phyloP scores from a whole-genome alignment of 2,797 vertebrate genomes.

The Mormyrops boulengeri region DNA sequence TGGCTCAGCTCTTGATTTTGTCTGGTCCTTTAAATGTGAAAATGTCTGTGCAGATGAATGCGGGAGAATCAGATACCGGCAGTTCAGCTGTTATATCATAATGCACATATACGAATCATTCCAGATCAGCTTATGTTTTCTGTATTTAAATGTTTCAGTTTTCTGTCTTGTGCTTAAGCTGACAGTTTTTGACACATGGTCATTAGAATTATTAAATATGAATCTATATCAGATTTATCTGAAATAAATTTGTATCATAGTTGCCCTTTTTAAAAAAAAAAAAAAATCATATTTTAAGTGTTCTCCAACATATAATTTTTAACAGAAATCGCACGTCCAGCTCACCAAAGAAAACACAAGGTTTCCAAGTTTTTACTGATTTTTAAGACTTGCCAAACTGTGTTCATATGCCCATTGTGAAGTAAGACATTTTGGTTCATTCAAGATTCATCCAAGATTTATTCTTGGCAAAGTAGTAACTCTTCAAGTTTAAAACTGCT shows the following conservation, averaged over 20 bases:
- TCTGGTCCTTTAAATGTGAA: not conserved
- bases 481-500: not conserved
- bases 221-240: not conserved
- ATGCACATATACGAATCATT: not conserved
- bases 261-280: not conserved
- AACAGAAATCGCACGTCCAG: not conserved
- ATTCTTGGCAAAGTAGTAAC: not conserved
- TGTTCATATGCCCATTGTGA: not conserved
- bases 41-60: not conserved
- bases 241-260: not conserved
- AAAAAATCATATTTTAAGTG: not conserved
- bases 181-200: not conserved
- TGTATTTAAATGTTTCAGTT: not conserved
- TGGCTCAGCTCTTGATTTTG: not conserved
- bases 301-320: not conserved
- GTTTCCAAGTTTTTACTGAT: not conserved
- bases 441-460: not conserved
- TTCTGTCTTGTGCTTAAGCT: not conserved
- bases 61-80: not conserved
- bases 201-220: not conserved
- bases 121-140: not conserved
- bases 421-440: not conserved
- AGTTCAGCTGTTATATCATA: not conserved
- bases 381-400: not conserved
- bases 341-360: not conserved